Evolutionary conservation across 2,113 vertebrate genomes (phyloP).

Genomic region (Pteronura brasiliensis): DNA sequence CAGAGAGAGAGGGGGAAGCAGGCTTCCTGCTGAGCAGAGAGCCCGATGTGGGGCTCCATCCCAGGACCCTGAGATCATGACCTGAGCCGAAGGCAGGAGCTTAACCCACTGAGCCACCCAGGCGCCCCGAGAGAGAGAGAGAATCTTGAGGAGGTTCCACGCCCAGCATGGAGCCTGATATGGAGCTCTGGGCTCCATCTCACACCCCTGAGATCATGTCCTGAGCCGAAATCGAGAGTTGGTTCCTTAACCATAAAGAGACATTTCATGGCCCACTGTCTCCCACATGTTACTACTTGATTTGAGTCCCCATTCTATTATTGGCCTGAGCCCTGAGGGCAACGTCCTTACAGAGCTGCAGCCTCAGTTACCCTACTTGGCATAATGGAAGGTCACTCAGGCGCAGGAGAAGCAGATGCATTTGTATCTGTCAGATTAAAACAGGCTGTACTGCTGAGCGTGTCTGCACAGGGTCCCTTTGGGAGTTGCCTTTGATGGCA

Average conservation of each 20-base stretch:
- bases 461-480: neutral
- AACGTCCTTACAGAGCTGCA: neutral
- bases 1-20: too few species aligned
- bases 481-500: neutral
- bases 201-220: neutral
- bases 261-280: neutral
- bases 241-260: neutral
- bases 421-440: neutral
- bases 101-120: too few species aligned
- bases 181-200: neutral
- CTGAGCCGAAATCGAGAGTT: neutral
- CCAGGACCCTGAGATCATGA: too few species aligned
- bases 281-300: neutral
- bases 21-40: too few species aligned
- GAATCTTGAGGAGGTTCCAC: neutral
- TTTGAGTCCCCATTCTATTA: neutral
- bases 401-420: neutral
- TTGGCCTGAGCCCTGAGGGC: neutral
- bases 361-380: neutral
- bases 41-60: too few species aligned
- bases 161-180: neutral
- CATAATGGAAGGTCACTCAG: neutral
- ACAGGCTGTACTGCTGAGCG: too few species aligned
- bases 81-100: too few species aligned
- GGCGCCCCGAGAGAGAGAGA: neutral